phyloP scores from a whole-genome alignment of 2,888 invertebrate species.

The Lochmaea capreae region DNA sequence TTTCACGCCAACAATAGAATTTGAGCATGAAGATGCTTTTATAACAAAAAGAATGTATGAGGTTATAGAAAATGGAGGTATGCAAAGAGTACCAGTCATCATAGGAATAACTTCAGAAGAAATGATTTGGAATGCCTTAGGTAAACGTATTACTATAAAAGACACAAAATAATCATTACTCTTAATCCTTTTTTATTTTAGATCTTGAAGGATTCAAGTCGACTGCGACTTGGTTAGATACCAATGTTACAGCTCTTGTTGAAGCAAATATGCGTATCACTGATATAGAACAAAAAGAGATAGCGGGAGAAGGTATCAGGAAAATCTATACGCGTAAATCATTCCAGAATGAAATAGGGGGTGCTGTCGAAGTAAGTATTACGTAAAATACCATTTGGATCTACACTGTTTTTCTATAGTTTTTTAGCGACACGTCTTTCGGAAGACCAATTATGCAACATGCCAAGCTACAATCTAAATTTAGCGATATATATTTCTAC shows the following conservation, averaged over 20 bases:
- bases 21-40: conserved; percentile 47
- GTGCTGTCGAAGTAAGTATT: conserved; percentile 29
- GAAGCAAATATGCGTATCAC: conserved; percentile 47
- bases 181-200: not conserved
- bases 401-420: conserved; percentile 35
- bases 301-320: conserved; percentile 44
- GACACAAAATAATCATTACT: no score
- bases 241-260: conserved; percentile 38
- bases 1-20: conserved; percentile 48
- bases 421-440: conserved; percentile 46
- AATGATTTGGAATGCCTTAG: conserved; percentile 14
- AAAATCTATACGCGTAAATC: conserved; percentile 42
- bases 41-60: conserved; percentile 48
- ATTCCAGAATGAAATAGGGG: conserved; percentile 32
- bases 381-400: not conserved
- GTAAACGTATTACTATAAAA: no score
- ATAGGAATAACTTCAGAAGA: conserved; percentile 52
- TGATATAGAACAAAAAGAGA: conserved; percentile 28
- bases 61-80: conserved; percentile 40
- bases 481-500: conserved; percentile 49
- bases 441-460: conserved; percentile 44
- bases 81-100: conserved; percentile 45
- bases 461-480: conserved; percentile 46
- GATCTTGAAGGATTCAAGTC: not conserved
- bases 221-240: conserved; percentile 34